Base-by-base conservation (phyloP, 2,113 vertebrate genomes). In the Corythornis vintsioides region DNA sequence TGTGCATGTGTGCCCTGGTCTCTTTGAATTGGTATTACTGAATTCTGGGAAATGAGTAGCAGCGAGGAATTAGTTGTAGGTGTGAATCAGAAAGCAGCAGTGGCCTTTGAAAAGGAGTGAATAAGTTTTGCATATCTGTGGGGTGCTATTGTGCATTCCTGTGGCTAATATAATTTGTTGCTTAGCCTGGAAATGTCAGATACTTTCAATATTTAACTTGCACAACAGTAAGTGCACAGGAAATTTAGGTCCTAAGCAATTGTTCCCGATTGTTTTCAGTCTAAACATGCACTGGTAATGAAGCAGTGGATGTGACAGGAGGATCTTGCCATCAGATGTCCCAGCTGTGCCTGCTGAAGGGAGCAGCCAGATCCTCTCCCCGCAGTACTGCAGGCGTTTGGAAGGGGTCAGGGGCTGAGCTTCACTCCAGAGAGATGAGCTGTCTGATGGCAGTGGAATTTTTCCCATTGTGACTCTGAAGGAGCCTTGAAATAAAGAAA, bases 81-180 rank as follows among this genome's bases (percentile, higher is more conserved):
- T 94, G 88, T 92, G 92, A 96, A 95, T 92, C 81, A 78, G 87
- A 89, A 72, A 86, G 79, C 85, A 95, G 93, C 83, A 76, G 75
- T 69, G 45, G 33, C 91, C 92, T 94, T 91, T 85, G 83, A 61
- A 94, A 95, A 93, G 1, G 8, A 92, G 21, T 52, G 61, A 94
- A 6, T 87, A 90, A 66, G 63, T 87, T 95, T 90, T 90, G 52
- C 61, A 48, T 83, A 57, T 60, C 87, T 0, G 0, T 60, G 55
- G 56, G 73, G 85, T 89, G 45, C 64, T 83, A 52, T 83, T 89
- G 65, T 66, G 66, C 53, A 79, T 77, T 89, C 83, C 88, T 74
- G 55, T 83, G 78, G 89, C 89, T 94, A 83, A 95, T 65, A 35
- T 5, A 79, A 90, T 90, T 93, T 92, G 74, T 87, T 90, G 50